phyloP scores from a whole-genome alignment of 2,113 vertebrate species.

The Oenanthe oenanthe region DNA sequence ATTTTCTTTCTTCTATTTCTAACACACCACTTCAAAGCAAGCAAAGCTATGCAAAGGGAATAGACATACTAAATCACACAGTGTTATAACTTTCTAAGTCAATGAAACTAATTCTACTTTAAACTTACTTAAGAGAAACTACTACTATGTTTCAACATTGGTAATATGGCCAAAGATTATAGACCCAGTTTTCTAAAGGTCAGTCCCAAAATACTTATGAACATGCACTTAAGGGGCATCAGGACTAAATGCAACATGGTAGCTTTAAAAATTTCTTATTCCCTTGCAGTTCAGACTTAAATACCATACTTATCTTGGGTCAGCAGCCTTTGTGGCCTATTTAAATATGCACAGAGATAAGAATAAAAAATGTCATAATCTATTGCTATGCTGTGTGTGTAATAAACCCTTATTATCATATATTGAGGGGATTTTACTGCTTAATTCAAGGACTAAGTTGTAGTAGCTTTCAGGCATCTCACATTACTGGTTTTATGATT shows the following conservation, averaged over 20 bases:
- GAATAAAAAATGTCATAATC: background rate
- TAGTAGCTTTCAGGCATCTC: background rate
- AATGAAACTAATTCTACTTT: background rate
- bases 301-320: background rate
- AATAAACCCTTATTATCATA: background rate
- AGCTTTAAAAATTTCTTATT: background rate
- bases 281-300: background rate
- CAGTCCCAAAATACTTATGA: background rate
- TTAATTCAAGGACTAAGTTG: background rate
- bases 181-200: background rate
- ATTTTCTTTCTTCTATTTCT: background rate
- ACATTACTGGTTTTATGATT: background rate
- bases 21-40: background rate
- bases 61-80: background rate
- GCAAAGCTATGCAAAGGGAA: background rate
- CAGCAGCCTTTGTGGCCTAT: background rate
- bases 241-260: background rate
- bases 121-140: background rate
- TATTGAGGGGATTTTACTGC: background rate
- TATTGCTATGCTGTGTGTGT: background rate
- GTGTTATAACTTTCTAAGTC: background rate
- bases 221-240: background rate
- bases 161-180: background rate
- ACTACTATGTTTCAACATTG: background rate
- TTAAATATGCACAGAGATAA: background rate